phyloP scores from a whole-genome alignment of 2,888 invertebrate species.

The Ferrisia virgata region DNA sequence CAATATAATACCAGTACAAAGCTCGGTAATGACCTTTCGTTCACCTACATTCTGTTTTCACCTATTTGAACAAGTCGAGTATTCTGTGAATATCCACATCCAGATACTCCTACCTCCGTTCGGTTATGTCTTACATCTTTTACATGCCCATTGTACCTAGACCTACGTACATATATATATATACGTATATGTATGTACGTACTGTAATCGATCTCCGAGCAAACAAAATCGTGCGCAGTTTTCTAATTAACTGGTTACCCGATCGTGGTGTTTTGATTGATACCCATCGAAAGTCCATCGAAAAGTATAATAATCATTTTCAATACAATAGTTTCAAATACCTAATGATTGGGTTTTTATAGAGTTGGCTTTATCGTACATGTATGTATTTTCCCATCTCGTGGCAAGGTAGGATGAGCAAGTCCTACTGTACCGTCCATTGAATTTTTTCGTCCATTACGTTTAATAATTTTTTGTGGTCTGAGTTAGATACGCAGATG shows the following conservation, averaged over 20 bases:
- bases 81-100: not conserved
- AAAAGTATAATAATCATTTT: not conserved
- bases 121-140: too few species aligned
- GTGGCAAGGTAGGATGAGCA: not conserved
- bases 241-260: not conserved
- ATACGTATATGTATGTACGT: too few species aligned
- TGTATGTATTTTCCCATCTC: not conserved
- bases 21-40: not conserved
- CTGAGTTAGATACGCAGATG: not conserved
- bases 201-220: not conserved
- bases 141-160: too few species aligned
- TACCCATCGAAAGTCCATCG: not conserved
- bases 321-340: not conserved
- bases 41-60: not conserved
- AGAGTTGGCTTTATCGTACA: not conserved
- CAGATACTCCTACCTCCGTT: not conserved
- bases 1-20: not conserved
- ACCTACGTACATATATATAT: too few species aligned
- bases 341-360: not conserved
- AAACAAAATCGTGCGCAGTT: not conserved
- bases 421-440: not conserved
- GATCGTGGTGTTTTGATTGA: not conserved
- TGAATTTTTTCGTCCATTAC: not conserved
- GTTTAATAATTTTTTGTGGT: not conserved
- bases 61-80: not conserved